Conservation (phyloP, 2,797 vertebrate species). For the Syndactyla subalaris region DNA sequence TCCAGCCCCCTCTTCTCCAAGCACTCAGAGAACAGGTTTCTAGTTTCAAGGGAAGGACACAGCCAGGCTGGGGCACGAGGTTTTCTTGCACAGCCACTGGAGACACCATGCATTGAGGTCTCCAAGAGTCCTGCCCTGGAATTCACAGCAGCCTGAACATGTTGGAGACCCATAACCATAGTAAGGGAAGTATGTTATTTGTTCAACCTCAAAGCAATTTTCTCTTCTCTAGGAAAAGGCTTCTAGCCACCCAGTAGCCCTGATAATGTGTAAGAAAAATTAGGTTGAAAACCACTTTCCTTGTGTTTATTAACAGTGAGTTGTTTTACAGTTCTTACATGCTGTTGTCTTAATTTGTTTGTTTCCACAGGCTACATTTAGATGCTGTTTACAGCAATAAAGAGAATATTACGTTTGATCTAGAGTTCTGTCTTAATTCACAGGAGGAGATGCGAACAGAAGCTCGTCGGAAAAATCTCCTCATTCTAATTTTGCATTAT, state of each 20-base stretch:
- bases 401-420: conserved; percentile 38
- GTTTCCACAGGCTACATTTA: conserved; percentile 62
- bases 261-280: conserved; percentile 49
- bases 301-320: conserved; percentile 33
- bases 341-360: conserved; percentile 58
- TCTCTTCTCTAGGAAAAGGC: conserved; percentile 2
- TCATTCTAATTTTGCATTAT: conserved; percentile 91
- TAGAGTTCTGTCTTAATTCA: conserved; percentile 65
- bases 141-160: not conserved
- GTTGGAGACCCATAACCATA: not conserved
- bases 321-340: conserved; percentile 52
- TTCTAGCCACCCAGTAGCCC: not conserved
- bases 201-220: not conserved
- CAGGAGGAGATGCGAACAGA: conserved; percentile 88
- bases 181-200: not conserved
- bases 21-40: not conserved
- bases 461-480: conserved; percentile 88
- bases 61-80: not conserved
- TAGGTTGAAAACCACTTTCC: conserved; percentile 34
- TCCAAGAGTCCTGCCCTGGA: not conserved
- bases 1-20: not conserved
- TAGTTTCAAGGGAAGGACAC: not conserved
- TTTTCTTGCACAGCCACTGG: not conserved
- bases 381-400: conserved; percentile 53
- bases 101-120: not conserved